A percentile compares a stretch with the other conserved stretches of the same genome.
These are phyloP conservation scores for Cloeon dipterum DNA, from an alignment of 2,888 invertebrate species.

Conservation along the genomic window DNA sequence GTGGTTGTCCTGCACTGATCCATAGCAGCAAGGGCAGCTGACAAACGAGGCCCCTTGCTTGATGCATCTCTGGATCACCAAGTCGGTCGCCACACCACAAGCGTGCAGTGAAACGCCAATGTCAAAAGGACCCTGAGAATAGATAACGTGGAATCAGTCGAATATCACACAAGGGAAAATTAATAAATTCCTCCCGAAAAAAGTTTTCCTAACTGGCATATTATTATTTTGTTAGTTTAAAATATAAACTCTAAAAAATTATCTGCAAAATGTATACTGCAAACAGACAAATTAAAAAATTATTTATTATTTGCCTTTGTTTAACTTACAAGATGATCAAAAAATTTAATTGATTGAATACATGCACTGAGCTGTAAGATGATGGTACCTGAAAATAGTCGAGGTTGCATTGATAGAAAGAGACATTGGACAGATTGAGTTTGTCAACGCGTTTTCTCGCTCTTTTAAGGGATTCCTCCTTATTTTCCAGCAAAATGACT, in stretches of 20 bases:
- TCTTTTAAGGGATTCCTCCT: slow-evolving; percentile 57
- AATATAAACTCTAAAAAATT: no score
- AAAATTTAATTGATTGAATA: no score
- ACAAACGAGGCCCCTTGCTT: slow-evolving; percentile 57
- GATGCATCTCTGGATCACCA: slow-evolving; percentile 68
- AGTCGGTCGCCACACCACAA: slow-evolving; percentile 84
- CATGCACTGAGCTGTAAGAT: no score
- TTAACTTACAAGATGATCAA: no score
- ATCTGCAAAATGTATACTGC: no score
- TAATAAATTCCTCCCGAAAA: background rate
- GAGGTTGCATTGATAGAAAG: slow-evolving; percentile 66
- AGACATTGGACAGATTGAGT: slow-evolving; percentile 47
- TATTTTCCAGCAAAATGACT: slow-evolving; percentile 73
- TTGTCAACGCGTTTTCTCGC: slow-evolving; percentile 44
- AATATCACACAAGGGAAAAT: slow-evolving; percentile 27
- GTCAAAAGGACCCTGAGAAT: slow-evolving; percentile 53
- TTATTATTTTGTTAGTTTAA: no score
- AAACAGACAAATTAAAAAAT: no score
- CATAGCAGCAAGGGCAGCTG: slow-evolving; percentile 87
- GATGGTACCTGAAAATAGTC: slow-evolving; percentile 79
- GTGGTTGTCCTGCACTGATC: slow-evolving; percentile 60
- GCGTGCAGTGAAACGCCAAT: slow-evolving; percentile 80
- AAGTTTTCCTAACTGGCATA: background rate
- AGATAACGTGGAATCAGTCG: slow-evolving; percentile 75
- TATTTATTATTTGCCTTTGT: no score